Evolutionary conservation across 2,888 invertebrate species (phyloP), one percentile per base, ranked within the genome.

Genomic region (Erynnis tages): DNA sequence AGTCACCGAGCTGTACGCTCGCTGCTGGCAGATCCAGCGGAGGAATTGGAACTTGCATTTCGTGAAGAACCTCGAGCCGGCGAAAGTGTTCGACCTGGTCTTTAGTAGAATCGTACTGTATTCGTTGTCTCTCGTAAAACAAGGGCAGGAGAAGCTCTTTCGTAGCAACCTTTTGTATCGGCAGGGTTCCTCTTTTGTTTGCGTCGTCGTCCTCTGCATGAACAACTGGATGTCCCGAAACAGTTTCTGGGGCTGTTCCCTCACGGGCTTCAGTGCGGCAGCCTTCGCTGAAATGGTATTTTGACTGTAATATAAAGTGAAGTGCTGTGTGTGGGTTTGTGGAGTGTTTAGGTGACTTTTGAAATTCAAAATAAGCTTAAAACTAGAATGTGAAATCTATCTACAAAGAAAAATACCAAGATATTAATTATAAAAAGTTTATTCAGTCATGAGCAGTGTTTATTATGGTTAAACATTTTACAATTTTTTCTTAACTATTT

Each of bases 271-370:
- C 74, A 65, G 71, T 73, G 56, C 63, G 61, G 62, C 62, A 61
- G 63, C 57, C 63, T 67, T 75, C 53, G 76, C 83, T 83, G 82
- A 82, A 84, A 84, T 43, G 27, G 34, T 50, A 50, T 50, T 34
- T 29, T 40, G 34, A 43, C 25, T 49, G 49, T 49, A 41, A 30
- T 27, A 43, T 43, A 11, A 43, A 16, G 4, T 25, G 8, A 2
- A 25, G 4, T 6, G 25, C 21, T 4, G 21, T 21, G 10, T 21
- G 1, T 11, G 5, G 21, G 10, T 21, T 21, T 7, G 25, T 25
- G 25, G 4, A 25, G 25, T 7, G 4, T 16, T 7, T n/a, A 14
- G 13, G 5, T 13, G n/a, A 16, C 6, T 6, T 30, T 10, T 32
- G 34, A 7, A 8, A 17, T 7, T 17, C n/a, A 34, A n/a, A 5